Evolutionary conservation across 2,888 invertebrate genomes (phyloP), one percentile per base, ranked within the genome.

Genomic region (Nowickia ferox): DNA sequence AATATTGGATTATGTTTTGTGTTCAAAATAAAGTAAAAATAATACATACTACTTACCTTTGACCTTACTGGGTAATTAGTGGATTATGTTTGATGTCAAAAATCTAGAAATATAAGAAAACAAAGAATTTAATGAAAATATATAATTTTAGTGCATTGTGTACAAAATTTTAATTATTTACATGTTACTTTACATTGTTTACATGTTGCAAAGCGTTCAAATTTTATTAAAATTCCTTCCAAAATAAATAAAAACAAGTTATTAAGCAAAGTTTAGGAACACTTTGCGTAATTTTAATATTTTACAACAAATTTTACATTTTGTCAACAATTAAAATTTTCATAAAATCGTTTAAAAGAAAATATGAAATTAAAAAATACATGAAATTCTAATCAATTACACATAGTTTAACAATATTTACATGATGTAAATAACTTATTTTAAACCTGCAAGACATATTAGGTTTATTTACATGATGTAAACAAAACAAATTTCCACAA

Each of bases 381-480:
- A 48, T n/a, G n/a, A 48, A 48, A 48, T 15, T 1, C 8, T 48
- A 15, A n/a, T 30, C 2, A 4, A 4, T 30, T 30, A 30, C 30
- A 30, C 30, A 30, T 30, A 30, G 2, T 30, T 30, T 4, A 30
- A 4, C 2, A 30, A 2, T 22, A 22, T 22, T 22, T 22, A 22
- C 22, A 10, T 48, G 48, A 13, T 48, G 48, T 48, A 48, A 48
- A 48, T 11, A 48, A 10, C 13, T 48, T 5, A 10, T 44, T 1
- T 44, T 46, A n/a, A n/a, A n/a, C n/a, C n/a, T n/a, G n/a, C n/a
- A n/a, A n/a, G n/a, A n/a, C n/a, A n/a, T n/a, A n/a, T n/a, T n/a
- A n/a, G n/a, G n/a, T n/a, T n/a, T 46, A 46, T 69, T 55, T 69
- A 69, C 69, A 8, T 15, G 3, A 69, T 55, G 53, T 42, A 2